phyloP scores from a whole-genome alignment of 1,140 invertebrate species.

The Hormaphis cornu region DNA sequence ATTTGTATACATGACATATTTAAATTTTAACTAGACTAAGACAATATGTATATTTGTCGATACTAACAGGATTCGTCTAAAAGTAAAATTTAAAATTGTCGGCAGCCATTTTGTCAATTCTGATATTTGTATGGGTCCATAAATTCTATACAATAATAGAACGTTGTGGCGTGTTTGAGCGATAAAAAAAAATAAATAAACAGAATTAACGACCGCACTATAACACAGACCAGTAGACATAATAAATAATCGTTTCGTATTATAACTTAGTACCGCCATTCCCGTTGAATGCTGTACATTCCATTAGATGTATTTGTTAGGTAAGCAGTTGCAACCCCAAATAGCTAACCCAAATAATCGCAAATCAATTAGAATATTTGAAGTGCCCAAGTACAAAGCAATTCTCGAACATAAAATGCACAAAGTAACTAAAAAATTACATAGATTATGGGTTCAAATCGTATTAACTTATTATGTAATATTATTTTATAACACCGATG shows the following conservation, averaged over 20 bases:
- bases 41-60: neutral
- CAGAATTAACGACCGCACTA: neutral
- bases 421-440: too few species aligned
- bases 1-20: too few species aligned
- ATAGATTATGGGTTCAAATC: too few species aligned
- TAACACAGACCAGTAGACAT: neutral
- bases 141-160: constrained; percentile 1
- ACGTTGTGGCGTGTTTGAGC: neutral
- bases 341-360: neutral
- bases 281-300: neutral
- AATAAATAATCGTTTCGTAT: neutral
- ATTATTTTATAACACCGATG: too few species aligned
- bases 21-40: too few species aligned
- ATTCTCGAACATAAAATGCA: too few species aligned
- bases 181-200: constrained; percentile 10
- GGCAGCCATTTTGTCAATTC: constrained; percentile 3
- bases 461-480: neutral
- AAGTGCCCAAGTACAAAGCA: too few species aligned
- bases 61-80: neutral
- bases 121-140: constrained; percentile 13
- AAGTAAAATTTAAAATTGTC: neutral
- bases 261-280: constrained; percentile 2
- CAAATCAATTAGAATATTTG: too few species aligned
- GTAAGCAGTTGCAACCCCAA: neutral
- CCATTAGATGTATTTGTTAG: neutral